These are phyloP conservation scores for Littorina saxatilis DNA, from an alignment of 1,140 invertebrate genomes.

Conservation along the genomic window DNA sequence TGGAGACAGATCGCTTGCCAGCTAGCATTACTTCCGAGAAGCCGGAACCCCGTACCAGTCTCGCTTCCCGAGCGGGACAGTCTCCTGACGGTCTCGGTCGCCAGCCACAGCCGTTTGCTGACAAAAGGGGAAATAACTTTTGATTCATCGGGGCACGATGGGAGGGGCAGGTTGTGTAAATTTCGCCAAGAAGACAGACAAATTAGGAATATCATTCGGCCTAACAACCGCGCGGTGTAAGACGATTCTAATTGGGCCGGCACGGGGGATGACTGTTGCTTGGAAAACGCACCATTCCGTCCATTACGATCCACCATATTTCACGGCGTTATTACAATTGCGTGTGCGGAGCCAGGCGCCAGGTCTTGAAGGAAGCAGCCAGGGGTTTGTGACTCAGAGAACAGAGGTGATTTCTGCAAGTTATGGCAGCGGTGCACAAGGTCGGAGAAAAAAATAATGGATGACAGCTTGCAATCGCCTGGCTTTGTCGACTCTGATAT, in stretches of 20 bases:
- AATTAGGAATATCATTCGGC: slow-evolving; percentile 16
- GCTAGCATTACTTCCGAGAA: neutral
- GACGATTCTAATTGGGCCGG: neutral
- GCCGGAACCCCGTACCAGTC: neutral
- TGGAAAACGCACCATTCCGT: neutral
- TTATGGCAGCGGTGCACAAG: neutral
- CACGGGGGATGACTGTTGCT: slow-evolving; percentile 14
- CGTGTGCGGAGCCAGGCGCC: neutral
- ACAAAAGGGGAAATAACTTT: slow-evolving; percentile 18
- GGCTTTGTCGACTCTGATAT: too few relatives aligned
- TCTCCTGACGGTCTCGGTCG: neutral
- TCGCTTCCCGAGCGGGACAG: neutral
- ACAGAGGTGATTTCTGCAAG: neutral
- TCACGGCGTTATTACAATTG: slow-evolving; percentile 24
- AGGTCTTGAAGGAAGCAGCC: neutral
- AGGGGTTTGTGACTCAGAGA: neutral
- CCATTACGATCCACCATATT: slow-evolving; percentile 3
- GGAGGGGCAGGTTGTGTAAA: neutral
- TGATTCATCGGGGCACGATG: neutral
- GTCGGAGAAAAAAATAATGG: neutral
- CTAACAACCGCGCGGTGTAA: slow-evolving; percentile 12
- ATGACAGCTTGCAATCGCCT: too few relatives aligned
- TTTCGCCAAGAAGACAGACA: neutral
- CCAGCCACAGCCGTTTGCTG: neutral
- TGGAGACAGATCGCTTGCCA: slow-evolving; percentile 16